These are phyloP conservation scores for Zaprionus davidi DNA, from an alignment of 1,140 invertebrate genomes.

Conservation along the genomic window DNA sequence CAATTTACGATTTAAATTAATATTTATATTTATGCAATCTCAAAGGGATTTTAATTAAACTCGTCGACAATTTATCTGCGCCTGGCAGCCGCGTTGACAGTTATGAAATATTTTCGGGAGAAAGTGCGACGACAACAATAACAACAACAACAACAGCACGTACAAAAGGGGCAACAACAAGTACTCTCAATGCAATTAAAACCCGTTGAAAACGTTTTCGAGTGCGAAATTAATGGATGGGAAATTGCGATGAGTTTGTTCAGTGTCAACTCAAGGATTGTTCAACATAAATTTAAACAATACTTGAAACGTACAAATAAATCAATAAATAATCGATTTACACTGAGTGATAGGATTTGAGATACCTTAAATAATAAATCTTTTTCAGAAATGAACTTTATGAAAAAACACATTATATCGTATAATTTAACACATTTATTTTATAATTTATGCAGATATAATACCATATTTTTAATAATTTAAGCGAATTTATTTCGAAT, in stretches of 20 bases:
- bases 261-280: not conserved
- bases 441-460: not conserved
- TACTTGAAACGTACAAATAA: not conserved
- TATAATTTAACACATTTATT: not conserved
- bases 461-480: not conserved
- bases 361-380: too few species aligned
- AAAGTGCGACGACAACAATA: constrained; percentile 44
- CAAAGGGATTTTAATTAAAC: constrained; percentile 67
- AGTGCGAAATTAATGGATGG: constrained; percentile 64
- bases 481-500: not conserved
- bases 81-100: constrained; percentile 42
- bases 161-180: constrained; percentile 31
- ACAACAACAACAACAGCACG: constrained; percentile 17
- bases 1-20: constrained; percentile 20
- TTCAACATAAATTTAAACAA: not conserved
- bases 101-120: constrained; percentile 63
- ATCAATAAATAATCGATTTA: not conserved
- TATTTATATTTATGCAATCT: constrained; percentile 48
- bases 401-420: too few species aligned
- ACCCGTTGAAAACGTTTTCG: constrained; percentile 37
- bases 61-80: constrained; percentile 60
- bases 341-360: not conserved
- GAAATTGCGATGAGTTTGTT: constrained; percentile 22
- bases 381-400: too few species aligned
- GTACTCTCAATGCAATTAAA: constrained; percentile 68